These are phyloP conservation scores for Incurvaria masculella DNA, from an alignment of 2,888 invertebrate species.

Conservation along the genomic window DNA sequence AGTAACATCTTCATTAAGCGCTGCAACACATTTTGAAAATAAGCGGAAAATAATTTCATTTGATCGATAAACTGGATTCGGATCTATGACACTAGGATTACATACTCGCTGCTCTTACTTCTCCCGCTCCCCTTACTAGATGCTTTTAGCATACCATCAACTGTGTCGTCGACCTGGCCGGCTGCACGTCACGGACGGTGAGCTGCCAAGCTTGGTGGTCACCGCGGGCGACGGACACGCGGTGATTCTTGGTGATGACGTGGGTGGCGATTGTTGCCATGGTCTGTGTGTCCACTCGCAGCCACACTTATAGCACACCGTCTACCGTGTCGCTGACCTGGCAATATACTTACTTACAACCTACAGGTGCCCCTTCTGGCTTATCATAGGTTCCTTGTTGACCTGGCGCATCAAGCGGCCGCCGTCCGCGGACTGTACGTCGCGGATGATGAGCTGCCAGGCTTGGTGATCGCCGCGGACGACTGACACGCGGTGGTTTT, in stretches of 20 bases:
- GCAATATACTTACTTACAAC: constrained; percentile 46
- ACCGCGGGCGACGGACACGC: constrained; percentile 75
- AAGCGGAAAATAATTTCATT: too few relatives aligned
- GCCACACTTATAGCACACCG: too few relatives aligned
- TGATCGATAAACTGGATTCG: too few relatives aligned
- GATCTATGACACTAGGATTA: too few relatives aligned
- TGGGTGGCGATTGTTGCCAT: constrained; percentile 85
- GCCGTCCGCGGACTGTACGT: constrained; percentile 74
- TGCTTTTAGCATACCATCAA: too few relatives aligned
- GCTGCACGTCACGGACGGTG: constrained; percentile 31
- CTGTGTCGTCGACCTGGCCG: constrained; percentile 23
- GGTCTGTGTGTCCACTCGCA: constrained; percentile 86
- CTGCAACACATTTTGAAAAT: too few relatives aligned
- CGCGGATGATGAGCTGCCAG: constrained; percentile 78
- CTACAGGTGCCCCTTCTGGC: constrained; percentile 41
- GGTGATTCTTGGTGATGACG: constrained; percentile 87
- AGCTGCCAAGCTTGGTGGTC: constrained; percentile 53
- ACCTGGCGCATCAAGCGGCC: constrained; percentile 86
- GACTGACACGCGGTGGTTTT: constrained; percentile 82
- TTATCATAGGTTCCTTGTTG: constrained; percentile 74
- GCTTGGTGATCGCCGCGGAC: constrained; percentile 77
- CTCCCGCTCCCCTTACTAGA: too few relatives aligned
- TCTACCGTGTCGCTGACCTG: too few relatives aligned
- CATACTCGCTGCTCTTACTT: too few relatives aligned
- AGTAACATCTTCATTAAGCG: too few relatives aligned